Evolutionary conservation across 2,888 invertebrate species (phyloP), one percentile per base, ranked within the genome.

Genomic region (Heliconius hortense): DNA sequence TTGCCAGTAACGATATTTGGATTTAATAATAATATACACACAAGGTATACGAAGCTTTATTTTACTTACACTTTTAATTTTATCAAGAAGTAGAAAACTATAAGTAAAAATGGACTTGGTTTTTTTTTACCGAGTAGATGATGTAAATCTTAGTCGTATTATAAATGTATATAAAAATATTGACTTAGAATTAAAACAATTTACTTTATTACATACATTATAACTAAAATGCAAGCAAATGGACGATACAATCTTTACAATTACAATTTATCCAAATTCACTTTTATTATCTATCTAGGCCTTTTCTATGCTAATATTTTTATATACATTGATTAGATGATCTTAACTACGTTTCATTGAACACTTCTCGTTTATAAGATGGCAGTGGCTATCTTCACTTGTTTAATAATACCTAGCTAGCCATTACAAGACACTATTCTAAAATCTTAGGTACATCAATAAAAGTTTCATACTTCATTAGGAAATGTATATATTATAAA

Each of bases 121-220:
- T 31, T 28, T 31, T 68, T 13, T 28, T 28, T 21, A 68, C 28
- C 13, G 10, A 26, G 28, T 18, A 77, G 70, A 39, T 77, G 70
- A 39, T 77, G 68, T 59, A 75, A 72, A 77, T 35, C 15, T 31
- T 2, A 56, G 56, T 35, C 35, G 13, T 26, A 39, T 39, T 48
- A 70, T 62, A 63, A 74, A 63, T 56, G 39, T 35, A 53, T 75
- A 75, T 59, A 70, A 75, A 64, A 64, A 75, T 75, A 75, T 64
- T 75, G 31, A 75, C 69, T 43, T 62, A 74, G 62, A 74, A 71
- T 28, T 69, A 53, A 62, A 60, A 24, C 26, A 11, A 60, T 60
- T 43, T 21, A 39, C 5, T 43, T 26, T 28, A 43, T 59, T 43
- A 71, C n/a, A 56, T 53, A 28, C n/a, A 68, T 56, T 35, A 69